A percentile compares a stretch with the other conserved stretches of the same genome.
Conservation (phyloP, 2,888 invertebrate species). For the Sabatieria punctata region DNA sequence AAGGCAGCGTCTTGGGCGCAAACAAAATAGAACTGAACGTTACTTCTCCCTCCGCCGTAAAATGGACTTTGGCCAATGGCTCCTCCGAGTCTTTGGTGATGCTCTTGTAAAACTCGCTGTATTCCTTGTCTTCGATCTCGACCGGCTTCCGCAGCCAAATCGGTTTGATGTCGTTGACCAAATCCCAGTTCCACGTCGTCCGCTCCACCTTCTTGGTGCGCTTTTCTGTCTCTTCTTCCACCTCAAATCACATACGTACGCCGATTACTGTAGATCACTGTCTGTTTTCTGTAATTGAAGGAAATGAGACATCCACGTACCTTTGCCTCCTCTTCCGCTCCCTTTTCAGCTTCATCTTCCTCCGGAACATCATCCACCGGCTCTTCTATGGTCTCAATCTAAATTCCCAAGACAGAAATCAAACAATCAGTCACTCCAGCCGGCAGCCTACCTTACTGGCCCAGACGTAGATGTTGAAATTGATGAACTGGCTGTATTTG, state of each 20-base stretch:
- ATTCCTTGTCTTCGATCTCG: conserved; percentile 70
- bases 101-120: conserved; percentile 76
- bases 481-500: no score
- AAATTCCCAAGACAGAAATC: conserved; percentile 19
- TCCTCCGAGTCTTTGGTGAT: conserved; percentile 69
- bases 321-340: no score
- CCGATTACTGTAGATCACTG: background rate
- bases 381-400: conserved; percentile 54
- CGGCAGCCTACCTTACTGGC: no score
- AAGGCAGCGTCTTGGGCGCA: conserved; percentile 69
- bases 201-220: conserved; percentile 65
- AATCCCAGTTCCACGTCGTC: conserved; percentile 88
- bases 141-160: conserved; percentile 83
- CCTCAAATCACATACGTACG: conserved; percentile 12
- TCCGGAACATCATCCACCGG: conserved; percentile 42
- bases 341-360: no score
- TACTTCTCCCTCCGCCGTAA: conserved; percentile 92
- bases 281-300: no score
- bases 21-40: conserved; percentile 86
- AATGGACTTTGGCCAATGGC: conserved; percentile 68
- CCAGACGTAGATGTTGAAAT: no score
- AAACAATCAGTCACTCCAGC: no score
- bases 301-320: no score
- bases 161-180: conserved; percentile 88
- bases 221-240: conserved; percentile 38